Evolutionary conservation across 2,797 vertebrate genomes (phyloP).

Genomic region (Florisuga fusca): DNA sequence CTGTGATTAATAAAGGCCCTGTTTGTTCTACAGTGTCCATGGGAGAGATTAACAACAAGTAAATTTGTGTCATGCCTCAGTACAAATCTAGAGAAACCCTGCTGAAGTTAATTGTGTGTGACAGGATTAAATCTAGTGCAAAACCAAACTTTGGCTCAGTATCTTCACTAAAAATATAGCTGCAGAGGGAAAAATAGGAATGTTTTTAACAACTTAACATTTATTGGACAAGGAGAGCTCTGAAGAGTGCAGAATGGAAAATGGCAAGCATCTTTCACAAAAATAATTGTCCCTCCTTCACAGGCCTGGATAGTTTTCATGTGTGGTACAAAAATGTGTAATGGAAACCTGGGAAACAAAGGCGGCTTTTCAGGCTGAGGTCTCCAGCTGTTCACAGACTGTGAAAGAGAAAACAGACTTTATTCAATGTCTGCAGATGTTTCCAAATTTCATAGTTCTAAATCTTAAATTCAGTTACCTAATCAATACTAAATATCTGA

Average conservation of each 20-base stretch:
- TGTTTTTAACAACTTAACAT: constrained; percentile 27
- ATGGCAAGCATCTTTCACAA: constrained; percentile 50
- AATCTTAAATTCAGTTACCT: constrained; percentile 60
- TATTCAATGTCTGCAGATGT: constrained; percentile 59
- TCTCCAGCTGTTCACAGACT: constrained; percentile 64
- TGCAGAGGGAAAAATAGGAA: constrained; percentile 16
- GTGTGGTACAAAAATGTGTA: constrained; percentile 66
- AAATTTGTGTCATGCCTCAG: neutral
- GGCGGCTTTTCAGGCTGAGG: constrained; percentile 54
- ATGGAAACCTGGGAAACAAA: constrained; percentile 70
- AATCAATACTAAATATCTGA: constrained; percentile 66
- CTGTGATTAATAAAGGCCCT: neutral
- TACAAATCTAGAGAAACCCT: neutral
- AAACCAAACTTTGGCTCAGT: constrained; percentile 27
- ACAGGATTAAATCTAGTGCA: constrained; percentile 46
- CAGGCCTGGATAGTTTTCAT: constrained; percentile 40
- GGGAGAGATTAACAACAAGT: neutral
- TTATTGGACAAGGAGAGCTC: constrained; percentile 32
- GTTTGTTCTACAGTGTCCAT: neutral
- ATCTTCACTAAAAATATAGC: constrained; percentile 41
- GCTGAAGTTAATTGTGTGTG: neutral
- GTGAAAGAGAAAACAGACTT: constrained; percentile 61
- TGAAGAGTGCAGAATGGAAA: constrained; percentile 51
- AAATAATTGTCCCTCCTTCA: constrained; percentile 39
- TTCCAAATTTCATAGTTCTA: constrained; percentile 61